A percentile compares a stretch with the other conserved stretches of the same genome.
phyloP scores from a whole-genome alignment of 2,888 invertebrate genomes.

The Acleris emargana region DNA sequence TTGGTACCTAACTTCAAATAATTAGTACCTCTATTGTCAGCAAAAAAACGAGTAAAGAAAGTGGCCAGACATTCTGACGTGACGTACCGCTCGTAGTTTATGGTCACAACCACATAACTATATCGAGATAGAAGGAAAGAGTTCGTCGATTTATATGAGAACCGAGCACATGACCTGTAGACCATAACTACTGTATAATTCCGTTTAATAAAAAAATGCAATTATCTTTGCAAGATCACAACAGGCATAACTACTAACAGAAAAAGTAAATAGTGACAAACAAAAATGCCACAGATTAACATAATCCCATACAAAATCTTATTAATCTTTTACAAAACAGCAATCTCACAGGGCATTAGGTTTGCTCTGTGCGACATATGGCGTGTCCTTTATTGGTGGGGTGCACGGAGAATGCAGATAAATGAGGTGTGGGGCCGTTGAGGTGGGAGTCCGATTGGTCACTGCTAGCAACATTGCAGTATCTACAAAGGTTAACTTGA shows the following conservation, averaged over 20 bases:
- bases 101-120: no score
- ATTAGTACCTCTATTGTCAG: no score
- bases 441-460: slow-evolving; percentile 4
- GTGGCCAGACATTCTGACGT: no score
- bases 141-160: no score
- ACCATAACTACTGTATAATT: no score
- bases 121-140: no score
- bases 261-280: background rate
- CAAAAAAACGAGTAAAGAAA: no score
- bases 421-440: background rate
- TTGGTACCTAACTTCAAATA: no score
- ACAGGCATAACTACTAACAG: background rate
- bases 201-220: no score
- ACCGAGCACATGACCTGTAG: no score
- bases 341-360: slow-evolving; percentile 35
- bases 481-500: background rate
- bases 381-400: slow-evolving; percentile 31
- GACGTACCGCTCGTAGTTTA: no score
- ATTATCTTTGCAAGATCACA: no score
- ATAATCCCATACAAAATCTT: slow-evolving; percentile 19
- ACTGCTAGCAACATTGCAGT: background rate
- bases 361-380: slow-evolving; percentile 28
- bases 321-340: slow-evolving; percentile 19
- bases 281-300: background rate
- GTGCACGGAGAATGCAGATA: slow-evolving; percentile 34